Conservation (phyloP, 1,140 invertebrate species). For the Zaprionus nigranus region DNA sequence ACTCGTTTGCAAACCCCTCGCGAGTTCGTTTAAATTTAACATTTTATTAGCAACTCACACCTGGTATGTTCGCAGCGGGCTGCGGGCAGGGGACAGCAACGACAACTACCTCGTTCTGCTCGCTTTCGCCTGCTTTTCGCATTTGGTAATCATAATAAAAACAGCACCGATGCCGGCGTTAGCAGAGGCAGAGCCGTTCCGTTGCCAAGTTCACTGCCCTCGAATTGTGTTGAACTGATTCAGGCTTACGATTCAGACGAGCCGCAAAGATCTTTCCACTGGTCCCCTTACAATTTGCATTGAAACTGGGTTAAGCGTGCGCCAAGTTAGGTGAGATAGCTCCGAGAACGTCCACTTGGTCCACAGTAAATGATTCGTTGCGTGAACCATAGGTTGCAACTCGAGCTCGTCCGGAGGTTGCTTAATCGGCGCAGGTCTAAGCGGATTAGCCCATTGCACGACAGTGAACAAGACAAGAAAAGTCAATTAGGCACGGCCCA, state of each 20-base stretch:
- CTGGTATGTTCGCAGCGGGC: conserved; percentile 36
- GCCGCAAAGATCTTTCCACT: conserved; percentile 19
- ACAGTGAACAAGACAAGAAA: conserved; percentile 60
- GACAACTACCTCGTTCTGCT: conserved; percentile 39
- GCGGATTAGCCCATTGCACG: conserved; percentile 46
- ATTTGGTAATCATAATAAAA: conserved; percentile 73
- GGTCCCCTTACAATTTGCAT: conserved; percentile 40
- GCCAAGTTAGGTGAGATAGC: conserved; percentile 36
- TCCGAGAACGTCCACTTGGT: neutral
- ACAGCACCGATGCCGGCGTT: conserved; percentile 8
- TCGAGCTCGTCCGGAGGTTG: neutral
- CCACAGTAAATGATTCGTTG: conserved; percentile 6
- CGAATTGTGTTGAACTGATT: conserved; percentile 68
- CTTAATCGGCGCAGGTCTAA: conserved; percentile 25
- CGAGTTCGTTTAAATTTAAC: conserved; percentile 64
- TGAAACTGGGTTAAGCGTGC: conserved; percentile 74
- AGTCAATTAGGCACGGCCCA: conserved; percentile 62
- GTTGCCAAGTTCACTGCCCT: conserved; percentile 48
- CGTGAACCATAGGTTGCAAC: neutral
- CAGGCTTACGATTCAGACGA: conserved; percentile 11
- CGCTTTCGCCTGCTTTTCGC: conserved; percentile 67
- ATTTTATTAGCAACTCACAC: conserved; percentile 62
- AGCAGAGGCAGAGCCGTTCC: conserved; percentile 69
- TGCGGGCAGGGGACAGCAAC: neutral
- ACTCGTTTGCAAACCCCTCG: conserved; percentile 68